Conservation (phyloP, 1,140 invertebrate species). For the Macrotrachela quadricornifera region DNA sequence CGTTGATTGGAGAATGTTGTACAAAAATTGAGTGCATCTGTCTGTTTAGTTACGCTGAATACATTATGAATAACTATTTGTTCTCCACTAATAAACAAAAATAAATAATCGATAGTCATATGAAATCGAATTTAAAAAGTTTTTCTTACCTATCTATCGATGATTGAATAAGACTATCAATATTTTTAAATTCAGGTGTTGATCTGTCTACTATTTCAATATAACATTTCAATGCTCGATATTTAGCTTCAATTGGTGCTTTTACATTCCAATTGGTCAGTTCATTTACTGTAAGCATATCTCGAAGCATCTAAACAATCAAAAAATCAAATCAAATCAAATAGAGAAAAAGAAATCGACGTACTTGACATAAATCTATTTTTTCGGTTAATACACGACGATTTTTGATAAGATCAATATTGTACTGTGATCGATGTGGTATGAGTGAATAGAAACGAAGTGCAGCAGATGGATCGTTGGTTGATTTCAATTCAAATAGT, state of each 20-base stretch:
- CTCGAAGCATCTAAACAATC: conserved; percentile 18
- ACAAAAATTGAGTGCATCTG: conserved; percentile 14
- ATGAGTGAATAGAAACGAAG: conserved; percentile 16
- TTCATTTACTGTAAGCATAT: conserved; percentile 23
- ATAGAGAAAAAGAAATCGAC: neutral
- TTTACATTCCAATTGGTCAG: conserved; percentile 17
- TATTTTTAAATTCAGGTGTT: conserved; percentile 10
- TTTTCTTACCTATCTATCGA: no score
- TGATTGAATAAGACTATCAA: conserved; percentile 11
- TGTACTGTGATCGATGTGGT: no score
- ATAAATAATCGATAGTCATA: no score
- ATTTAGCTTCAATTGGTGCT: conserved; percentile 16
- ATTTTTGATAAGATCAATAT: no score
- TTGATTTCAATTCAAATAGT: no score
- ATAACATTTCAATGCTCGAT: conserved; percentile 18
- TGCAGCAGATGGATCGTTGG: conserved; percentile 8
- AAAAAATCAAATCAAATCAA: neutral
- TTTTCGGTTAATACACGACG: no score
- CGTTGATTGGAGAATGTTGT: conserved; percentile 6
- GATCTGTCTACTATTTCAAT: conserved; percentile 11
- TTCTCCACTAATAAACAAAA: neutral
- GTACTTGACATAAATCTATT: no score
- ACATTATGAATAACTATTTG: conserved; percentile 9
- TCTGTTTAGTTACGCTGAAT: conserved; percentile 10
- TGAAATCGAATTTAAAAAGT: no score